Evolutionary conservation across 2,113 vertebrate genomes (phyloP).

Genomic region (Castor canadensis): DNA sequence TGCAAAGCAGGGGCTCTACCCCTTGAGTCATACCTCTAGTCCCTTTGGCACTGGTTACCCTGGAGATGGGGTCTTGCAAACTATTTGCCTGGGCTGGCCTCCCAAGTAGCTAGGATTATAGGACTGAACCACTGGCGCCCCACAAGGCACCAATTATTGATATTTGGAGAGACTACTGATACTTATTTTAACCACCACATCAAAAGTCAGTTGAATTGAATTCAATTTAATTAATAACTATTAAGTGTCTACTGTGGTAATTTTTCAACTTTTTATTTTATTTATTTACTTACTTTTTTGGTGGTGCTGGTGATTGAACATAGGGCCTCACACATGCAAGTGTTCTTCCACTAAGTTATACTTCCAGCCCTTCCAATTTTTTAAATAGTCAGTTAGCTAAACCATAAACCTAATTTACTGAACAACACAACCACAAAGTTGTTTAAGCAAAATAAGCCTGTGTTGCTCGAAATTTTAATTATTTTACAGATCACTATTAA

Average conservation of each 20-base stretch:
- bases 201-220: not conserved
- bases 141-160: not conserved
- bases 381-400: not conserved
- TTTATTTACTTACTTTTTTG: no score
- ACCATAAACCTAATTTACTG: not conserved
- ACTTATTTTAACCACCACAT: not conserved
- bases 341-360: not conserved
- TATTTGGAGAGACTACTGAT: not conserved
- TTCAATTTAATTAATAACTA: not conserved
- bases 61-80: no score
- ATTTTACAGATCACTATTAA: constrained; percentile 16
- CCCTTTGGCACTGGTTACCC: no score
- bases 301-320: not conserved
- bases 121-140: no score
- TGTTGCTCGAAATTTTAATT: constrained; percentile 16
- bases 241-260: not conserved
- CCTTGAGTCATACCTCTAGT: no score
- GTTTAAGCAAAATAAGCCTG: constrained; percentile 20
- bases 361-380: not conserved
- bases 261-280: not conserved
- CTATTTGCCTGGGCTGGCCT: no score
- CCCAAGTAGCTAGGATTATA: no score
- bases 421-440: constrained; percentile 11
- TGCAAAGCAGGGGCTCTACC: no score
- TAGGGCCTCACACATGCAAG: not conserved